Evolutionary conservation across 2,113 vertebrate species (phyloP), one percentile per base, ranked within the genome.

Genomic region (Ptilorrhoa leucosticta): DNA sequence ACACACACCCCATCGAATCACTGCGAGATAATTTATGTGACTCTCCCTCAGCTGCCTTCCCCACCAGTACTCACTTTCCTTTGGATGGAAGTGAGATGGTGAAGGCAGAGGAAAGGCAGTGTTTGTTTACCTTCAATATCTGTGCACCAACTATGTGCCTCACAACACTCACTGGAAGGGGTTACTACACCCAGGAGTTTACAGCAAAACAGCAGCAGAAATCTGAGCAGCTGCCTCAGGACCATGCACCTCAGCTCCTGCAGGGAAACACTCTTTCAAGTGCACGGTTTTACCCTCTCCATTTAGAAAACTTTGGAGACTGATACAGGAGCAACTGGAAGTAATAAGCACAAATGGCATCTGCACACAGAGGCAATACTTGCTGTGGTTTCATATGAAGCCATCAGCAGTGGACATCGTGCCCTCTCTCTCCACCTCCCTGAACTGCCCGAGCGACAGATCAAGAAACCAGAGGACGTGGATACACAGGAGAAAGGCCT

Each of bases 401-500:
- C 44, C 76, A 60, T 26, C 24, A 50, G 65, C 58, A 89, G 40
- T 30, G 72, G 88, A 83, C 44, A 10, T 35, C 33, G 7, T 53
- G 88, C 60, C 65, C 76, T 66, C 78, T 50, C 40, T 80, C 79
- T 88, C 37, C 76, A 54, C 45, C 31, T 68, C 72, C 1, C 30
- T 37, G 87, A 73, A 77, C 63, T 82, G 87, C 65, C 81, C 24
- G 11, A 27, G 31, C 15, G 66, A 20, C 53, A 54, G 66, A 72
- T 5, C 8, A n/a, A 45, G 77, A n/a, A 76, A 11, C 6, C 42
- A 51, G 76, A 27, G 56, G 63, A 37, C 1, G 28, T 54, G 51
- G 85, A 88, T 30, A 75, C 6, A 17, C 85, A 90, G 75, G 93
- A 93, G 94, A 93, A 96, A 90, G 71, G 88, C 89, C 89, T 96